Evolutionary conservation across 2,888 invertebrate genomes (phyloP).

Genomic region (Mimachlamys varia): DNA sequence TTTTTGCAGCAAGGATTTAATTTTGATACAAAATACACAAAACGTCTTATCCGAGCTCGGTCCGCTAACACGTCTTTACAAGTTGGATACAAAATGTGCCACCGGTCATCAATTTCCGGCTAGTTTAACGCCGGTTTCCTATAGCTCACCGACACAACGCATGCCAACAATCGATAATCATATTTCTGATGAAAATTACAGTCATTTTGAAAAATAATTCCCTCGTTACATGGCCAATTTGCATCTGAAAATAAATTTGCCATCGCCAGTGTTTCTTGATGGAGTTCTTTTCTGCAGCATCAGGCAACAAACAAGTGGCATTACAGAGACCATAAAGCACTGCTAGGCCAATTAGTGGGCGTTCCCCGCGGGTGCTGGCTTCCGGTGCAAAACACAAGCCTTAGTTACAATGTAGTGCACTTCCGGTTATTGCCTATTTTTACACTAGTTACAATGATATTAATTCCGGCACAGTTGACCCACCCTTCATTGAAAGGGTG

Average conservation of each 20-base stretch:
- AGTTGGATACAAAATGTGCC: not conserved
- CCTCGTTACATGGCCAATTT: conserved; percentile 34
- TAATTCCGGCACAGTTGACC: no score
- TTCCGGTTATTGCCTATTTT: not conserved
- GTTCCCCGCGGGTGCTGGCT: conserved; percentile 1
- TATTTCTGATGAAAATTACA: conserved; percentile 36
- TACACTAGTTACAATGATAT: not conserved
- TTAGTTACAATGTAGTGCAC: not conserved
- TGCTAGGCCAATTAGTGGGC: not conserved
- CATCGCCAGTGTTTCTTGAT: conserved; percentile 26
- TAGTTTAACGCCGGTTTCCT: conserved; percentile 8
- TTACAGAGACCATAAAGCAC: conserved; percentile 3
- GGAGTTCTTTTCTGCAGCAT: conserved; percentile 9
- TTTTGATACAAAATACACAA: conserved; percentile 31
- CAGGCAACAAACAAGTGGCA: conserved; percentile 25
- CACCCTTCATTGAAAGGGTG: no score
- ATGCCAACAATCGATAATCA: conserved; percentile 9
- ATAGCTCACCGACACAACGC: not conserved
- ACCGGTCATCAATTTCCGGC: conserved; percentile 7
- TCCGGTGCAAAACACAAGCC: not conserved
- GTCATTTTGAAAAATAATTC: conserved; percentile 36
- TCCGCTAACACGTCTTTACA: conserved; percentile 26
- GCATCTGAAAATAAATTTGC: conserved; percentile 33
- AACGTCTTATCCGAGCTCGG: not conserved
- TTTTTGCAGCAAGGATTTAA: conserved; percentile 31